phyloP scores from a whole-genome alignment of 2,113 vertebrate species.

The Pachypanchax playfairii region DNA sequence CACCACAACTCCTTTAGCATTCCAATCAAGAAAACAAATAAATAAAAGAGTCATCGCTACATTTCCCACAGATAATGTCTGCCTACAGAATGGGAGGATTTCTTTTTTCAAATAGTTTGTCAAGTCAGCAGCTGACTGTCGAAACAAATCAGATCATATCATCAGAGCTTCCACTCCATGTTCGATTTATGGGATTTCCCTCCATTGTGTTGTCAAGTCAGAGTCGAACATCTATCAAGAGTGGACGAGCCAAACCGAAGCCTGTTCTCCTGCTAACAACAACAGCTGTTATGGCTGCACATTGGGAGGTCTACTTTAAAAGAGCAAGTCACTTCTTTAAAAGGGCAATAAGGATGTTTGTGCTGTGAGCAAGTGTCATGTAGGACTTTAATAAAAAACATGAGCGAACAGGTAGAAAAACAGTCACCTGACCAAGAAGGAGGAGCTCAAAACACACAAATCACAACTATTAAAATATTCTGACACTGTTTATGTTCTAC shows the following conservation, averaged over 20 bases:
- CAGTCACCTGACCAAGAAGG: too few species aligned
- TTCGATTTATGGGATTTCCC: slow-evolving; percentile 52
- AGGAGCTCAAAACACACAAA: neutral
- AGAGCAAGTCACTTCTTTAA: slow-evolving; percentile 19
- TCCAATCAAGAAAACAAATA: too few species aligned
- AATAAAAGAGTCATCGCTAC: too few species aligned
- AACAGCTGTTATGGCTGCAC: slow-evolving; percentile 61
- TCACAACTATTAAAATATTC: neutral
- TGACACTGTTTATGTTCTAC: too few species aligned
- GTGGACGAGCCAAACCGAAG: slow-evolving; percentile 54
- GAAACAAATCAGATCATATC: neutral
- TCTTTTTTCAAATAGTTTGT: too few species aligned
- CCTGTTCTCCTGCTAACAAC: slow-evolving; percentile 50
- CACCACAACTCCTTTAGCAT: too few species aligned
- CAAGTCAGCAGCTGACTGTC: neutral
- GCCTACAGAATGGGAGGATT: too few species aligned
- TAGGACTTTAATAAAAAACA: too few species aligned
- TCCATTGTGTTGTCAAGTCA: slow-evolving; percentile 47
- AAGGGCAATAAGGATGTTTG: slow-evolving; percentile 35
- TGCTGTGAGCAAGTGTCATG: neutral
- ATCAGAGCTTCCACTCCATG: slow-evolving; percentile 29
- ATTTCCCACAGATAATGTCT: too few species aligned
- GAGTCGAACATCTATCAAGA: slow-evolving; percentile 56
- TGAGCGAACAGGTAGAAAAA: too few species aligned
- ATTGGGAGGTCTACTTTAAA: slow-evolving; percentile 57